Percentiles rank a stretch among this genome's conserved stretches.
Evolutionary conservation across 1,140 invertebrate genomes (phyloP).

Genomic region (Drosophila sulfurigaster): DNA sequence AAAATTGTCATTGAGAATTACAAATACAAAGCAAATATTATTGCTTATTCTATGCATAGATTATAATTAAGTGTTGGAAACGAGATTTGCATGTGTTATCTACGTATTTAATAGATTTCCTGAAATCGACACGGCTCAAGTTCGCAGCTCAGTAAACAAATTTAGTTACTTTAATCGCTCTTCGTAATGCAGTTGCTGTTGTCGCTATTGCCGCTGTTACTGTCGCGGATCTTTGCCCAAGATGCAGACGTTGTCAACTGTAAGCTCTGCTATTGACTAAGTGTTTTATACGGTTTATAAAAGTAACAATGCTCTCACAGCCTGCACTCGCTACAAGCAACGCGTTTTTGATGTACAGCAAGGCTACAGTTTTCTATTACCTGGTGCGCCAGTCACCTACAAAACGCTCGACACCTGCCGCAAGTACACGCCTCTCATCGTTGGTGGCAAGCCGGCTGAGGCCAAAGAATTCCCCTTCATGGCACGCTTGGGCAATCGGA

Average conservation of each 20-base stretch:
- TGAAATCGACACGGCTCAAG: neutral
- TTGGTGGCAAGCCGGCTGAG: conserved; percentile 59
- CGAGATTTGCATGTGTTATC: conserved; percentile 26
- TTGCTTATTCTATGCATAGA: neutral
- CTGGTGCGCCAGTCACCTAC: conserved; percentile 22
- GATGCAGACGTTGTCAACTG: conserved; percentile 24
- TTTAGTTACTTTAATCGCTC: neutral
- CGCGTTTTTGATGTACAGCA: conserved; percentile 55
- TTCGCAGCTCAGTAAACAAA: conserved; percentile 2
- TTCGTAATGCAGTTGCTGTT: neutral
- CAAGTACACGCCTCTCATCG: conserved; percentile 58
- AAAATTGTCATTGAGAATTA: neutral
- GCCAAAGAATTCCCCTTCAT: conserved; percentile 84
- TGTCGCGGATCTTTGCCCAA: neutral
- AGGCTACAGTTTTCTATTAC: conserved; percentile 50
- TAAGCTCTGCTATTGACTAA: neutral
- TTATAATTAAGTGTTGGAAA: conserved; percentile 18
- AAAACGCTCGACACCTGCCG: conserved; percentile 59
- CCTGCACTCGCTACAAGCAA: conserved; percentile 56
- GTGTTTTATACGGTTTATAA: neutral
- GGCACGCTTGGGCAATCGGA: conserved; percentile 72
- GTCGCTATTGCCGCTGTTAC: neutral
- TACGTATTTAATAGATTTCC: conserved; percentile 19
- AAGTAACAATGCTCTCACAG: conserved; percentile 29
- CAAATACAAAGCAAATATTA: neutral